A percentile compares a stretch with the other conserved stretches of the same genome.
These are phyloP conservation scores for Xestoiulus laeticollis DNA, from an alignment of 2,888 invertebrate species.

Conservation along the genomic window DNA sequence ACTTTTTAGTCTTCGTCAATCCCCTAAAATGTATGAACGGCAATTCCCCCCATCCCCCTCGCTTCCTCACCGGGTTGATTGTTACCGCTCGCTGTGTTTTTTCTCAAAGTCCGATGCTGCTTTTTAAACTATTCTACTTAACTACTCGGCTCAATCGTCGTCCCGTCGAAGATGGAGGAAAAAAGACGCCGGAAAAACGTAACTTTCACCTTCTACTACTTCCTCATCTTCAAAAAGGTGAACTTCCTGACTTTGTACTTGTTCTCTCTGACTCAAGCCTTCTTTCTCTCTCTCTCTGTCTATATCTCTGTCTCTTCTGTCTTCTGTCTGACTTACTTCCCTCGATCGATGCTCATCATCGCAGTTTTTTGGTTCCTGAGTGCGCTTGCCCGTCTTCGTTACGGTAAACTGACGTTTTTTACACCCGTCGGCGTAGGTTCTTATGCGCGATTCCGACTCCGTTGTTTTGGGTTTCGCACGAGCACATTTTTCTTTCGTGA, in stretches of 20 bases:
- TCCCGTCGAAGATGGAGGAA: constrained; percentile 18
- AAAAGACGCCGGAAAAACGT: not conserved
- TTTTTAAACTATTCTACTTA: constrained; percentile 20
- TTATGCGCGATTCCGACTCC: no score
- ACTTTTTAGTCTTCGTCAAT: constrained; percentile 21
- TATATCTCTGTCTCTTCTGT: not conserved
- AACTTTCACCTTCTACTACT: not conserved
- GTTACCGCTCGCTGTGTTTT: not conserved
- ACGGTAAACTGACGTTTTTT: no score
- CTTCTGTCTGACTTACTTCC: not conserved
- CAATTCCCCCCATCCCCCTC: no score
- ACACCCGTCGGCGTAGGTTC: no score
- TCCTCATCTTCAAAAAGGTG: not conserved
- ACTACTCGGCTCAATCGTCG: constrained; percentile 7
- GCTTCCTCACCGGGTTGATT: no score
- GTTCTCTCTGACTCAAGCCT: no score
- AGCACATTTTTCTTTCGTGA: no score
- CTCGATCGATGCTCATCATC: not conserved
- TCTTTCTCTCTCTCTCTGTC: not conserved
- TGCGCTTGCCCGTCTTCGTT: not conserved
- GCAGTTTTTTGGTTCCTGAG: not conserved
- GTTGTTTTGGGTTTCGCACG: no score
- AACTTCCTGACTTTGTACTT: not conserved
- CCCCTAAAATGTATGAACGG: not conserved
- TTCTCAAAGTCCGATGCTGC: not conserved